phyloP scores from a whole-genome alignment of 2,888 invertebrate genomes.

The Acanthosepion pharaonis region DNA sequence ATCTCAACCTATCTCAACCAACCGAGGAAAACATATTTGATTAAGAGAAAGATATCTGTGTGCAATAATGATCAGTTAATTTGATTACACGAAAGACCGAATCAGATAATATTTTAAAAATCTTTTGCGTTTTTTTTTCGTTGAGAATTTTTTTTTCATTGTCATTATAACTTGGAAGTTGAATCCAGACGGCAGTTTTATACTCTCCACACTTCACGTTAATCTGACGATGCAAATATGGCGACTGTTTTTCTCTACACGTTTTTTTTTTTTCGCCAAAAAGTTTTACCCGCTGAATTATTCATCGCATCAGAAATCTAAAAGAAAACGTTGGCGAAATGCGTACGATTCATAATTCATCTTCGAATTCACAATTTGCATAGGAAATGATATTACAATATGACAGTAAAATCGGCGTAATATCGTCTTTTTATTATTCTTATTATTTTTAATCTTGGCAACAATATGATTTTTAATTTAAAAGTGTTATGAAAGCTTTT shows the following conservation, averaged over 20 bases:
- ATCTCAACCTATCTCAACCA: background rate
- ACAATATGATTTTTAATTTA: background rate
- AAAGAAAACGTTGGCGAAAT: constrained; percentile 52
- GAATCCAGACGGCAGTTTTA: background rate
- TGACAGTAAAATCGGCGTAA: constrained; percentile 44
- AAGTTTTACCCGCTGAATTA: background rate
- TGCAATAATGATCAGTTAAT: background rate
- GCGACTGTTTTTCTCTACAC: background rate
- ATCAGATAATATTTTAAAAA: background rate
- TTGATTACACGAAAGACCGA: background rate
- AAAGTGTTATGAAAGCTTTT: background rate
- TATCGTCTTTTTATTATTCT: background rate
- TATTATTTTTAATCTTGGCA: background rate
- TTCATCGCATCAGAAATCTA: constrained; percentile 52
- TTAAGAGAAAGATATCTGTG: background rate
- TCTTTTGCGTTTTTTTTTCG: background rate
- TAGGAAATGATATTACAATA: background rate
- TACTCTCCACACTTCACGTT: background rate
- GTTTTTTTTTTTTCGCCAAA: background rate
- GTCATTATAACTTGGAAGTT: background rate
- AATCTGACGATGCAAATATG: background rate
- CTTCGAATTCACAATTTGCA: background rate
- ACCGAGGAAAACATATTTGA: background rate
- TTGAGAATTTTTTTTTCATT: background rate
- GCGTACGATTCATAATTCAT: background rate